phyloP scores from a whole-genome alignment of 2,113 vertebrate species.

The Pampusana beccarii region DNA sequence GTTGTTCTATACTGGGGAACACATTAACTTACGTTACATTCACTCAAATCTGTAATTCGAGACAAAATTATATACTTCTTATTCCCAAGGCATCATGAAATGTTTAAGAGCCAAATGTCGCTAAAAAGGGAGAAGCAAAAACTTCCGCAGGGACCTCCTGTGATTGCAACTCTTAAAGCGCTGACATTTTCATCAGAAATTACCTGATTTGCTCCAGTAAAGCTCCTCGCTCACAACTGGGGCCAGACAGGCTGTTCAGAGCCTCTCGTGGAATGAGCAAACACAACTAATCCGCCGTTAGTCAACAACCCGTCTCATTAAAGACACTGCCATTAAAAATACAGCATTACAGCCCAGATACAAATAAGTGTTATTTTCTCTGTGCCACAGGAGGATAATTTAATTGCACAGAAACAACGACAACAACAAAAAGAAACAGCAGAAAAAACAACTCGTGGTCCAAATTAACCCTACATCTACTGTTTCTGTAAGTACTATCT shows the following conservation, averaged over 20 bases:
- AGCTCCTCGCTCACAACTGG: not conserved
- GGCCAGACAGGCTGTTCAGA: not conserved
- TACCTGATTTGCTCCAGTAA: not conserved
- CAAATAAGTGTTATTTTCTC: not conserved
- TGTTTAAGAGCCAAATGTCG: not conserved
- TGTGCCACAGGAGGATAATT: not conserved
- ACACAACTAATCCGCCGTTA: not conserved
- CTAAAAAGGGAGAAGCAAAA: not conserved
- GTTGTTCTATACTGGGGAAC: fast-evolving
- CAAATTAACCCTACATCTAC: slow-evolving; percentile 28
- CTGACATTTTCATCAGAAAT: not conserved
- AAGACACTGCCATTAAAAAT: not conserved
- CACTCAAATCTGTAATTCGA: not conserved
- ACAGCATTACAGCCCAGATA: not conserved
- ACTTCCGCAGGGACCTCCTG: not conserved
- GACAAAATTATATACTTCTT: not conserved
- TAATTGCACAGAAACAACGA: not conserved
- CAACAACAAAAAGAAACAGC: not conserved
- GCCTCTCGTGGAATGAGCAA: not conserved
- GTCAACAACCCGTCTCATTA: not conserved
- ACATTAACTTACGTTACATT: not conserved
- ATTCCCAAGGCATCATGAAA: not conserved
- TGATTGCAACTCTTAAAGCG: not conserved
- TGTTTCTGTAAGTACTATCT: not conserved
- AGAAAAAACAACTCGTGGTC: not conserved